Conservation (phyloP, 2,113 vertebrate species). For the Cebus imitator region DNA sequence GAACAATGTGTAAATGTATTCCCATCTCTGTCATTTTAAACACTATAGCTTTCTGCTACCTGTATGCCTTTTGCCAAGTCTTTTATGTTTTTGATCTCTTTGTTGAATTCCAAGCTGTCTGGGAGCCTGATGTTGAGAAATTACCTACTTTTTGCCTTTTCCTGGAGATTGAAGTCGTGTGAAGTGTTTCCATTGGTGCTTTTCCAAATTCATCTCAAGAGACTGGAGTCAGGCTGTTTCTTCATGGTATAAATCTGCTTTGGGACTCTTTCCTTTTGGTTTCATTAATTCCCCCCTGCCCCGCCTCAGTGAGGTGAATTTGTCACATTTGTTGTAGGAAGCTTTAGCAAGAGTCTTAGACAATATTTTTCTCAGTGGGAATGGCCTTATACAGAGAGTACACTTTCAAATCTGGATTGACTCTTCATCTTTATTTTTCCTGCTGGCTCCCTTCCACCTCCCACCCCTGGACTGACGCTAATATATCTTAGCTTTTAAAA, state of each 20-base stretch:
- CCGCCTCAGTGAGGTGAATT: not conserved
- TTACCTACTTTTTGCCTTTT: conserved; percentile 27
- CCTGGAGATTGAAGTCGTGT: conserved; percentile 37
- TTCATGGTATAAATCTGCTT: conserved; percentile 10
- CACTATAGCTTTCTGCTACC: not conserved
- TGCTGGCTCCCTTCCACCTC: no score
- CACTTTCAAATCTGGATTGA: not conserved
- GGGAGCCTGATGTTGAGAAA: conserved; percentile 12
- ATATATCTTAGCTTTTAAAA: conserved; percentile 32
- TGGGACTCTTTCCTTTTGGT: conserved; percentile 15
- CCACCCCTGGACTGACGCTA: not conserved
- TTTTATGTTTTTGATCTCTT: not conserved
- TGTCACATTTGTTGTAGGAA: not conserved
- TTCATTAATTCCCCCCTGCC: not conserved
- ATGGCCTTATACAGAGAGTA: not conserved
- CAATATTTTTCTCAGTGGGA: not conserved
- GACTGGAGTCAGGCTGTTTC: conserved; percentile 40
- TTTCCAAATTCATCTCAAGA: conserved; percentile 47
- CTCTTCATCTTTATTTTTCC: not conserved
- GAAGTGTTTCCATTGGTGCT: conserved; percentile 53
- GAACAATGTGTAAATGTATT: conserved; percentile 47
- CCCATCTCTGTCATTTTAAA: conserved; percentile 62
- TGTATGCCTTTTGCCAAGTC: not conserved
- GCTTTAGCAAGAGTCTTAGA: not conserved
- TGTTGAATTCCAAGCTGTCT: conserved; percentile 19